These are phyloP conservation scores for Brenthis ino DNA, from an alignment of 2,888 invertebrate species.

Conservation along the genomic window DNA sequence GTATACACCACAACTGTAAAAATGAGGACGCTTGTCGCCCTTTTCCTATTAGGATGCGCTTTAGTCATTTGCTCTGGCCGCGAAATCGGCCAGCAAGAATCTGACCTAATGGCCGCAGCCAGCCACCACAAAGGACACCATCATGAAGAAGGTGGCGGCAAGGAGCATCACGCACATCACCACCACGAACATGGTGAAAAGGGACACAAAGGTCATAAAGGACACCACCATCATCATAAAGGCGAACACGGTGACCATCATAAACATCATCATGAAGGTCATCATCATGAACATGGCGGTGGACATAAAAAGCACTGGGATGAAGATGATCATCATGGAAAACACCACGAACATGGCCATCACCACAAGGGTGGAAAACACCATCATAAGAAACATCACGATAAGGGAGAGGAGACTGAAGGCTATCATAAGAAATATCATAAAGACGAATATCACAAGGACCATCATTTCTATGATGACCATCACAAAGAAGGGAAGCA, in stretches of 20 bases:
- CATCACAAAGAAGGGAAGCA: conserved; percentile 92
- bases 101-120: conserved; percentile 78
- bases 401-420: conserved; percentile 91
- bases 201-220: conserved; percentile 90
- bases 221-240: conserved; percentile 89
- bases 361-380: conserved; percentile 86
- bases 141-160: conserved; percentile 86
- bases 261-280: conserved; percentile 88
- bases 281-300: conserved; percentile 89
- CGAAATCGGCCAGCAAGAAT: conserved; percentile 60
- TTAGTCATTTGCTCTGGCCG: conserved; percentile 63
- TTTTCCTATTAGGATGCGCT: conserved; percentile 66
- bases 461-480: conserved; percentile 94
- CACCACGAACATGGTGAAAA: conserved; percentile 87
- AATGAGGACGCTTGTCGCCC: conserved; percentile 77
- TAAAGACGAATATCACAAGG: conserved; percentile 93
- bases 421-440: conserved; percentile 93
- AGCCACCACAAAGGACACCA: conserved; percentile 75
- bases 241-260: conserved; percentile 89
- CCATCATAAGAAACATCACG: conserved; percentile 91
- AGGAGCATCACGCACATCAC: conserved; percentile 85
- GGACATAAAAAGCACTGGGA: conserved; percentile 91
- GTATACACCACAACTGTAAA: conserved; percentile 40
- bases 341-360: conserved; percentile 89
- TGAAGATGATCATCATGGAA: conserved; percentile 87